Evolutionary conservation across 2,797 vertebrate species (phyloP), one percentile per base, ranked within the genome.

Genomic region (Sebastolobus altivelis): DNA sequence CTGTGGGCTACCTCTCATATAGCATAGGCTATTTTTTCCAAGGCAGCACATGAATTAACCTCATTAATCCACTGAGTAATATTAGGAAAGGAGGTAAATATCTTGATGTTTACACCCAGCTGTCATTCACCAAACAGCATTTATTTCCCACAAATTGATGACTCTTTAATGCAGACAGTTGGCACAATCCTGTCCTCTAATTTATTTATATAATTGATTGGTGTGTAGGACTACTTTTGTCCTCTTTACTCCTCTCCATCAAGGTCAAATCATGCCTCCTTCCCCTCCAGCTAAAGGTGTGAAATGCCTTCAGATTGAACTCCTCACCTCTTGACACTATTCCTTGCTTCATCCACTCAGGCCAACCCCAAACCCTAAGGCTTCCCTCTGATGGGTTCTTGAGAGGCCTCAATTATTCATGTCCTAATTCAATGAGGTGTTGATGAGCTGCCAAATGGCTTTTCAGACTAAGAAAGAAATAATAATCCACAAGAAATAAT

Each of bases 361-460:
- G 63, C 81, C 80, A 67, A 65, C 68, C 49, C 79, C 52, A 77
- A 65, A 89, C 75, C 83, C 80, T 31, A 70, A 90, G 62, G 81
- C 82, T 67, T 85, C 72, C 65, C 68, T 31, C 58, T 89, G 82
- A 87, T 88, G 87, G 74, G 14, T 82, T 84, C 55, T 83, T 63
- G 77, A 91, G 86, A 81, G 67, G 62, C 77, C 65, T 92, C 67
- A 93, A 91, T 94, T 89, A 93, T 94, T 93, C 78, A 93, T 92
- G 90, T 62, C 65, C 75, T 79, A 80, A 84, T 92, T 92, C 80
- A 81, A 65, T n/a, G 72, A 89, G 84, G 85, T 89, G 89, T 83
- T 85, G 87, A 93, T 83, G 85, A 89, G 80, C 80, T 81, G 82
- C 81, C 75, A 86, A 89, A 85, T 76, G 70, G 74, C 72, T 77